Evolutionary conservation across 2,888 invertebrate genomes (phyloP), one percentile per base, ranked within the genome.

Genomic region (Dryococelus australis): DNA sequence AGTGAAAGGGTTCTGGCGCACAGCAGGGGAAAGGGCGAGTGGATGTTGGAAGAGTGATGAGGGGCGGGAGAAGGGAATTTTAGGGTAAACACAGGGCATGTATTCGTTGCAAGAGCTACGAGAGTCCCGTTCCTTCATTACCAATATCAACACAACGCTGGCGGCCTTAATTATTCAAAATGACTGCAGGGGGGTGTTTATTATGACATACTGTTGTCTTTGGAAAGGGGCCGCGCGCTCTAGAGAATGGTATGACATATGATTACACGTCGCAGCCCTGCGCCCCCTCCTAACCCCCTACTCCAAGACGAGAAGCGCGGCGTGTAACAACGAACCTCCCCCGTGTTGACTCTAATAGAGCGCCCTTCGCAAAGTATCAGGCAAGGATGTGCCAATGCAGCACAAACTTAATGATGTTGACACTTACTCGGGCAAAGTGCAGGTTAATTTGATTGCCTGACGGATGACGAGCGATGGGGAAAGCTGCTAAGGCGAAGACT

Each of bases 181-280:
- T 83, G 83, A 83, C 83, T 27, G 65, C 65, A 65, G 65, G 83
- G 35, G 13, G 8, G 83, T 83, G 83, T 35, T 83, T 83, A 83
- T 83, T 83, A 43, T 83, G 83, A 83, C 83, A 83, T 35, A 35
- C 28, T 83, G 83, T 83, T 83, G 83, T 28, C 43, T 83, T 83
- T 83, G 83, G 16, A 35, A 83, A 65, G 65, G 65, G 65, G 24
- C 24, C 65, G 3, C 65, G 8, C n/a, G 65, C 65, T 24, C 65
- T n/a, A 8, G 65, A 65, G 65, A 65, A 65, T 65, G 65, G 65
- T n/a, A n/a, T 65, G 65, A 65, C 65, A 65, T 65, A 65, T 65
- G n/a, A 24, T 16, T 65, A n/a, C 65, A 65, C 65, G n/a, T 65
- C 65, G 3, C 65, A n/a, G 43, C 43, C 43, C 43, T 28, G n/a